Evolutionary conservation across 1,140 invertebrate genomes (phyloP), one percentile per base, ranked within the genome.

Genomic region (Papilio polytes): DNA sequence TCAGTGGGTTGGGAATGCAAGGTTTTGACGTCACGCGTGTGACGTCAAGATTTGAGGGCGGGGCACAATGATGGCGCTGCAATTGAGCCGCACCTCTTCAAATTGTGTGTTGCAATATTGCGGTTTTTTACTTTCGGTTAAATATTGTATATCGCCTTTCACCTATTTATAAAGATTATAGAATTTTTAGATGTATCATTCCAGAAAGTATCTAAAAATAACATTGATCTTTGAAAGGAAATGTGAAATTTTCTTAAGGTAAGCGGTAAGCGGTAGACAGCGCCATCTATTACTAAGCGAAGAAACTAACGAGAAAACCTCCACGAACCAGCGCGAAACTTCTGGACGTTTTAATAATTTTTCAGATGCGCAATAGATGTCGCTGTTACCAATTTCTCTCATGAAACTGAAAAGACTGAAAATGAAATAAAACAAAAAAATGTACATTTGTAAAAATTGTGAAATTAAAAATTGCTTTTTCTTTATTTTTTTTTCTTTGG

Each of bases 11-110:
- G 83, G 82, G 87, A 70, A 85, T 82, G 84, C 85, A 85, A 84
- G 83, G 72, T 81, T 76, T 84, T 92, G 91, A 94, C 92, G 92
- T 94, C 91, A 92, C 85, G 77, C 66, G 74, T 78, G 82, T 94
- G 91, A 93, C 92, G 92, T 93, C 92, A 92, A 87, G 46, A 63
- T 73, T 66, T 80, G 87, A 87, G 85, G 91, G 92, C 88, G 91
- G 90, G 91, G 91, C 88, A 51, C 86, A 13, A 77, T 85, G 87
- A 87, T 70, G 74, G 80, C 87, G 86, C 48, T 48, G 20, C 46
- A 53, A 51, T 74, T 53, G 48, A 51, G 48, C 74, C 74, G 46
- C 74, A 76, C 74, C 74, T 76, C 74, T 51, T 22, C 48, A 48
- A 51, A 76, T 70, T 76, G 48, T 76, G 22, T 51, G 31, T 15